Evolutionary conservation across 2,113 vertebrate species (phyloP).

Genomic region (Sigmodon hispidus): DNA sequence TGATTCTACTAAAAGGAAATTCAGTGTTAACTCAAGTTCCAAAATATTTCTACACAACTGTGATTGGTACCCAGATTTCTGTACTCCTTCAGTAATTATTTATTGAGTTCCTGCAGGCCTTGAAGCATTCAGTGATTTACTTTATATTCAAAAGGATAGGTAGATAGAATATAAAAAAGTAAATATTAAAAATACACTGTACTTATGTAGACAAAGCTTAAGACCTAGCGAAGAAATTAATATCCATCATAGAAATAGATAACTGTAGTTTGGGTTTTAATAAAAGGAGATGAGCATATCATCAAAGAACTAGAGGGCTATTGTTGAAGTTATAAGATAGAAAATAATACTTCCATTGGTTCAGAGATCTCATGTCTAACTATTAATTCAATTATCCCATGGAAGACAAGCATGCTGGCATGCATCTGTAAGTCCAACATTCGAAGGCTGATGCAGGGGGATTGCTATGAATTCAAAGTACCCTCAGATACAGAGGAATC

Average conservation of each 20-base stretch:
- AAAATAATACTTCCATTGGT: background rate
- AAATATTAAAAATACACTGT: background rate
- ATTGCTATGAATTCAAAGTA: background rate
- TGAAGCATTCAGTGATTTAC: background rate
- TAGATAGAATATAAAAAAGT: background rate
- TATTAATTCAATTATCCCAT: background rate
- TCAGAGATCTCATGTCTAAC: background rate
- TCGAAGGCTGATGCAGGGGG: background rate
- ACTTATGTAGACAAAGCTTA: background rate
- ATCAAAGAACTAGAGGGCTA: background rate
- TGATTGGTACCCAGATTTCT: conserved; percentile 3
- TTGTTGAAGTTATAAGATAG: background rate
- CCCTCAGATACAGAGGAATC: background rate
- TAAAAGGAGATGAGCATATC: background rate
- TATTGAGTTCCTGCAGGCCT: background rate
- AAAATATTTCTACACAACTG: conserved; percentile 8
- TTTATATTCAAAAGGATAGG: background rate
- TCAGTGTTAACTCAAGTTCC: background rate
- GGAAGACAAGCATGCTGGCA: background rate
- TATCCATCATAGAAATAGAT: background rate
- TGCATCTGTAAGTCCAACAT: background rate
- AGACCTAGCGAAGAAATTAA: background rate
- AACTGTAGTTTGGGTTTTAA: background rate
- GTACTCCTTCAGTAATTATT: background rate
- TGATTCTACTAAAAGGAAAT: conserved; percentile 26